Evolutionary conservation across 1,140 invertebrate genomes (phyloP).

Genomic region (Aphelenchoides besseyi): DNA sequence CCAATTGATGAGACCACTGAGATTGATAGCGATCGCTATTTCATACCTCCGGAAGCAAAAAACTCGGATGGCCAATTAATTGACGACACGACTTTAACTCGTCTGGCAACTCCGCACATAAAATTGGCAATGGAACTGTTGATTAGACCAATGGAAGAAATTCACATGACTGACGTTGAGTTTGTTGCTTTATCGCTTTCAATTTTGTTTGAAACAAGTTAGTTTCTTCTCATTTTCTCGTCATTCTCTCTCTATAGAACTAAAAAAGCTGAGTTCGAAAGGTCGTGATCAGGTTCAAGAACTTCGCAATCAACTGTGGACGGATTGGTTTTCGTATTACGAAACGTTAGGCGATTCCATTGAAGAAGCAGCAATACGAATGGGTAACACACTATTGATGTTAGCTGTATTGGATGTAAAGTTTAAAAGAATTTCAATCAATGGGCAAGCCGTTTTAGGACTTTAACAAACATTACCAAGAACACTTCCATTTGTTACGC

Average conservation of each 20-base stretch:
- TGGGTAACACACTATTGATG: constrained; percentile 10
- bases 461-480: constrained; percentile 10
- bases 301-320: constrained; percentile 14
- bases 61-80: neutral
- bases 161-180: constrained; percentile 26
- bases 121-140: constrained; percentile 14
- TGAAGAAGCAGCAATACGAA: constrained; percentile 18
- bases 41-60: neutral
- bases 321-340: constrained; percentile 21
- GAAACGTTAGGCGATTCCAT: neutral
- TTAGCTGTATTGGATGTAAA: neutral
- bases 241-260: neutral
- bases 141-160: constrained; percentile 15
- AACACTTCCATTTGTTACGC: constrained; percentile 17
- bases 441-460: neutral
- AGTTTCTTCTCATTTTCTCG: neutral
- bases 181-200: constrained; percentile 9
- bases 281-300: neutral
- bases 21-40: neutral
- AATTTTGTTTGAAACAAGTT: constrained; percentile 22
- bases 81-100: constrained; percentile 4
- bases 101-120: constrained; percentile 10
- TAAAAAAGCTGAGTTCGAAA: neutral
- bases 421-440: neutral
- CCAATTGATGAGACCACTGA: neutral